Evolutionary conservation across 1,140 invertebrate genomes (phyloP), one percentile per base, ranked within the genome.

Genomic region (Pogonomyrmex barbatus): DNA sequence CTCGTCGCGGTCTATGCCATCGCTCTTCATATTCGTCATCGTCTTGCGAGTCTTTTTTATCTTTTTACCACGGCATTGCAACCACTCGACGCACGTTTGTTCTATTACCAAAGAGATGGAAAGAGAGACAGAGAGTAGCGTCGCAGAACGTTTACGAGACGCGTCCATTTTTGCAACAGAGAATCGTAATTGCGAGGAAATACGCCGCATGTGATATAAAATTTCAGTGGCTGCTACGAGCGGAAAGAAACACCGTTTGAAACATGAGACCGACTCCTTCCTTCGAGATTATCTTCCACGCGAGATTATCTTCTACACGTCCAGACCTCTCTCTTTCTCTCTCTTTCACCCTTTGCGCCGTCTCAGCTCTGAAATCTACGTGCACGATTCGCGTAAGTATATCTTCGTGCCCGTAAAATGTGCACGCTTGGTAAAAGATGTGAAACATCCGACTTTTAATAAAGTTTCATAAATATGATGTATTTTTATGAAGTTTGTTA

Each of bases 141-240:
- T 75, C 54, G 67, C 45, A 60, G 68, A 75, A 83, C 68, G 79
- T 83, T 83, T 83, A 30, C 42, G 33, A 60, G 54, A 54, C 54
- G 68, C 68, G 68, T 50, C 67, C 47, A 79, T 68, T 77, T 75
- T 76, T 50, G 63, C 70, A 47, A 85, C 87, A 68, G 79, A 79
- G 68, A 88, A 90, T 88, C 82, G 73, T 87, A 84, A 89, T 83
- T 86, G 77, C 87, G 75, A 84, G 30, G 52, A 81, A 58, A 71
- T 77, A 50, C 77, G 60, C 78, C 65, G 56, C 30, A 54, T 77
- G 67, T 79, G 78, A 75, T 88, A 83, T 83, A 83, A 83, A 83
- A 83, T 83, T 83, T 83, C 79, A 83, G 54, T 50, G 63, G 77
- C 42, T 6, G 67, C 68, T 73, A 54, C 54, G 42, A 75, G 67